Percentiles rank a stretch among this genome's conserved stretches.
These are phyloP conservation scores for Muraenolepis orangiensis DNA, from an alignment of 2,797 vertebrate genomes.

Conservation along the genomic window DNA sequence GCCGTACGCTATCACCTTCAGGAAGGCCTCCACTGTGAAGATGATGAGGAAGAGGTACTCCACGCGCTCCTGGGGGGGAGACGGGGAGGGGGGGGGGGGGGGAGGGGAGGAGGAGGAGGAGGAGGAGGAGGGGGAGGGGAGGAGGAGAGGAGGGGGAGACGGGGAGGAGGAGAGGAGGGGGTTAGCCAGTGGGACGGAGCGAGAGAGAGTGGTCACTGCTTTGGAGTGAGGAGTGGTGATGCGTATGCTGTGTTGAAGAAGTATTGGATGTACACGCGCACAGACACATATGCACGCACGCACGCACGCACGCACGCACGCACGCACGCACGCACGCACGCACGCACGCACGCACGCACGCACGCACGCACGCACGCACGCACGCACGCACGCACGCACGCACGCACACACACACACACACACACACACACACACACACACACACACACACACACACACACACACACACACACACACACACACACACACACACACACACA, in stretches of 20 bases:
- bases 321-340: not conserved
- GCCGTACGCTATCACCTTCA: constrained; percentile 98
- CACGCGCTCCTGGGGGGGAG: constrained; percentile 87
- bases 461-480: constrained; percentile 8
- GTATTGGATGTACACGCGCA: not conserved
- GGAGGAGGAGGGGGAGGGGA: constrained; percentile 47
- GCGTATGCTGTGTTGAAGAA: no score
- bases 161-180: constrained; percentile 32
- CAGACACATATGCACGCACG: not conserved
- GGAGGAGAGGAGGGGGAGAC: constrained; percentile 43
- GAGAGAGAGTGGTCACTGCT: no score
- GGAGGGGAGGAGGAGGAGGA: constrained; percentile 92
- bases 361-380: not conserved
- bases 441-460: constrained; percentile 21
- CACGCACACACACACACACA: not conserved
- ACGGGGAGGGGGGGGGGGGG: constrained; percentile 37
- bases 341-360: not conserved
- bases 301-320: not conserved
- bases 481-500: constrained; percentile 3
- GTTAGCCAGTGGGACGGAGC: not conserved
- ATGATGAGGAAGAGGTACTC: constrained; percentile 99
- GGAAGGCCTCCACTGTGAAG: constrained; percentile 99
- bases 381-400: not conserved
- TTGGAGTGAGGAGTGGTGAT: no score
- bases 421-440: constrained; percentile 11